Percentiles rank a stretch among this genome's conserved stretches.
These are phyloP conservation scores for Aphis gossypii DNA, from an alignment of 1,140 invertebrate species.

Conservation along the genomic window DNA sequence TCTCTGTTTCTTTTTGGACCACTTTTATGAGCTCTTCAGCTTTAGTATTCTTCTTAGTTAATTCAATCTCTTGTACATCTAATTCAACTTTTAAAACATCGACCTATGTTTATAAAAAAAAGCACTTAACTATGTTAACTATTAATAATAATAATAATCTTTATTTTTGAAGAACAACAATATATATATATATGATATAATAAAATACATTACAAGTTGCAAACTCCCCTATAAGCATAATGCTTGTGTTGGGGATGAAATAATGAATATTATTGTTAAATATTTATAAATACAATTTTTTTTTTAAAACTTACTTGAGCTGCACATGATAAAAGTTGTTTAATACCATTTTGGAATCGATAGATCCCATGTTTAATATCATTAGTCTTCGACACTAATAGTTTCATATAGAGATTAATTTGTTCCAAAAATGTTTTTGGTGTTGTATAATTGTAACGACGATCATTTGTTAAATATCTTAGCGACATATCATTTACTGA, in stretches of 20 bases:
- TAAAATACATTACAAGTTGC: too few species aligned
- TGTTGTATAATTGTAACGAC: slow-evolving; percentile 94
- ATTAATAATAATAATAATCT: too few species aligned
- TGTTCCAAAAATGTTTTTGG: slow-evolving; percentile 96
- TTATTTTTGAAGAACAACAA: too few species aligned
- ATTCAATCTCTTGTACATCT: slow-evolving; percentile 86
- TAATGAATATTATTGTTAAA: not conserved
- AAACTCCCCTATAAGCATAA: too few species aligned
- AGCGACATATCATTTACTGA: slow-evolving; percentile 87
- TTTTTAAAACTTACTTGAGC: slow-evolving; percentile 71
- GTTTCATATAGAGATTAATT: slow-evolving; percentile 85
- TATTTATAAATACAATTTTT: not conserved
- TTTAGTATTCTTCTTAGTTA: slow-evolving; percentile 88
- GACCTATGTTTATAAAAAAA: slow-evolving; percentile 65
- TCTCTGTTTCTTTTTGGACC: slow-evolving; percentile 88
- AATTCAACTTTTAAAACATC: slow-evolving; percentile 78
- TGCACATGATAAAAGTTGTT: slow-evolving; percentile 83
- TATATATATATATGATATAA: too few species aligned
- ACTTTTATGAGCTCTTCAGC: slow-evolving; percentile 89
- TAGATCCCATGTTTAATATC: slow-evolving; percentile 81
- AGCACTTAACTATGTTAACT: slow-evolving; percentile 44
- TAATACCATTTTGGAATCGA: slow-evolving; percentile 85
- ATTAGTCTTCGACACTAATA: slow-evolving; percentile 79
- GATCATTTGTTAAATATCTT: slow-evolving; percentile 83
- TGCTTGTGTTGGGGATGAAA: too few species aligned